These are phyloP conservation scores for Cosmia trapezina DNA, from an alignment of 2,888 invertebrate genomes.

Conservation along the genomic window DNA sequence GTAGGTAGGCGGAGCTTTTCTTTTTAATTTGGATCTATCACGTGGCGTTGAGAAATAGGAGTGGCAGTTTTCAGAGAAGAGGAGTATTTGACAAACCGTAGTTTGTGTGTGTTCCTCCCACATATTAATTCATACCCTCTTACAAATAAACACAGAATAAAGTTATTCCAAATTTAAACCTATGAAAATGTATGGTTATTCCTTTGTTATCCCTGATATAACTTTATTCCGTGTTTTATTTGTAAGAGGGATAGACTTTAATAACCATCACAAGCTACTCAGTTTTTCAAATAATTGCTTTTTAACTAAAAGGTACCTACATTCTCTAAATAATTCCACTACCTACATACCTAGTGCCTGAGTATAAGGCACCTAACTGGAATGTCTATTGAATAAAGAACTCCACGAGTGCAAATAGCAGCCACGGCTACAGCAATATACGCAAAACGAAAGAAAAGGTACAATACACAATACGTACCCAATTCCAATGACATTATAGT, in stretches of 20 bases:
- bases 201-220: no score
- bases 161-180: no score
- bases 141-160: no score
- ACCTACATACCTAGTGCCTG: neutral
- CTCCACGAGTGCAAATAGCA: neutral
- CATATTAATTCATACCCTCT: neutral
- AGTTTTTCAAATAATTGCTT: neutral
- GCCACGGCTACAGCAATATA: conserved; percentile 4
- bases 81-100: neutral
- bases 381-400: neutral
- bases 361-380: neutral
- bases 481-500: conserved; percentile 18
- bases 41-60: conserved; percentile 2
- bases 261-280: neutral
- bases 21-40: conserved; percentile 41
- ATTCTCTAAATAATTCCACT: neutral
- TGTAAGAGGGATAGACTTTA: no score
- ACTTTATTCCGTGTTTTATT: no score
- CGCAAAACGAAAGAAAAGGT: neutral
- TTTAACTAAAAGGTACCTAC: neutral
- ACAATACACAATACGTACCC: neutral
- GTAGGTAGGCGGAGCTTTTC: conserved; percentile 33
- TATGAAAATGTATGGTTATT: no score
- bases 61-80: neutral
- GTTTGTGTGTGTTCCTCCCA: neutral